Evolutionary conservation across 35 echinoderm and acorn worm genomes (phyloP), one percentile per base, ranked within the genome.

Genomic region (Hemicentrotus pulcherrimus): DNA sequence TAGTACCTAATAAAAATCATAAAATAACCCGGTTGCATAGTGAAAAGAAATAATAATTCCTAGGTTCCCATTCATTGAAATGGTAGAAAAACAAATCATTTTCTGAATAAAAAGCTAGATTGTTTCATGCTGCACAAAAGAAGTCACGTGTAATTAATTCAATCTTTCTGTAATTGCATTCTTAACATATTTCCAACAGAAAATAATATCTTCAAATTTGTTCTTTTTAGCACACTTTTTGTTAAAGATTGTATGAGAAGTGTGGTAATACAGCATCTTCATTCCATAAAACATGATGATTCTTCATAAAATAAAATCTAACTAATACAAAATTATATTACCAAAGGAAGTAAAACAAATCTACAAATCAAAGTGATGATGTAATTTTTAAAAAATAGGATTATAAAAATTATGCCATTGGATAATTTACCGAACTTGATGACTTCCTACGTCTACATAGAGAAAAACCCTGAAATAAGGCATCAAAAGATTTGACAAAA

Each of bases 401-500:
- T 78, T 78, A 28, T 78, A 59, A 14, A 16, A 59, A 41, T 10
- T 55, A 55, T 55, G 50, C 15, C 50, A 55, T 2, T 55, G 50
- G 50, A 55, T 55, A 10, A 55, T 78, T 78, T 78, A 78, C 65
- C 65, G 65, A 78, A 8, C 65, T 78, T 28, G 65, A 78, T n/a
- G 65, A 78, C 65, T 78, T 78, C 65, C 65, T 78, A 78, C 65
- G 65, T 78, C 65, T 78, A 78, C 65, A 22, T 28, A 78, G 65
- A 78, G 65, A 78, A 78, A 78, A 78, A 78, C 65, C 65, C 65
- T 78, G 65, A 28, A 78, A 78, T n/a, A 78, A 28, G 65, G 65
- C 65, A 78, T 78, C 65, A 78, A 78, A 78, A 78, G 22, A 78
- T 78, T 78, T n/a, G 65, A 78, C 65, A 78, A 55, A 55, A 10